Evolutionary conservation across 2,113 vertebrate genomes (phyloP), one percentile per base, ranked within the genome.

Genomic region (Anguilla japonica): DNA sequence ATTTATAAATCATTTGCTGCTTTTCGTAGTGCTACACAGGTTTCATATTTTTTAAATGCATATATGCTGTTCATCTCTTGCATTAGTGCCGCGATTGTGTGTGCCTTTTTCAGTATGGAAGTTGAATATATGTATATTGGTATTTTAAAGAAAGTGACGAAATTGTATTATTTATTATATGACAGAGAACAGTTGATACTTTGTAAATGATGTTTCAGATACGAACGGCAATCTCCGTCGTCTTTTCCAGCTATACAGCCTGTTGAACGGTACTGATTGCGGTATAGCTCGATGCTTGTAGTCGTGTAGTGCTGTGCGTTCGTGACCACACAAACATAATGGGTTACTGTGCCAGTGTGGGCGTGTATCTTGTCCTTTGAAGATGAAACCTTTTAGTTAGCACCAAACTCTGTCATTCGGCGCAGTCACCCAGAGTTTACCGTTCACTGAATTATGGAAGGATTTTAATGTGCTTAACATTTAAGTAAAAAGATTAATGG

Each of bases 291-390:
- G 60, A 5, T 67, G 22, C 71, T 75, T n/a, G n/a, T 34, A 29
- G 26, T 75, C 34, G 0, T 75, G 9, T 46, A 46, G 43, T 53
- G 13, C 50, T 22, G 26, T 34, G 26, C 26, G 6, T 75, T 6
- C 9, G 71, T 34, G 71, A 75, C 22, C 7, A 34, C 71, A 75
- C 71, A 2, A n/a, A 22, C 71, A 93, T 94, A 92, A 95, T 93
- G 89, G 93, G 93, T 94, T 93, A 94, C 93, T 94, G 93, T 95
- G 94, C 93, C 94, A 94, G 91, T 88, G 91, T 85, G 89, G 43
- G 43, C 22, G 60, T 86, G 91, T 91, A 90, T 75, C 90, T 90
- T 79, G 86, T 90, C 89, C 87, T 89, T 91, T 87, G 88, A 92
- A 79, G 85, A 93, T 90, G 87, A 92, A 91, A 87, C 85, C 26